phyloP scores from a whole-genome alignment of 2,113 vertebrate species.

The Acrocephalus kingi region DNA sequence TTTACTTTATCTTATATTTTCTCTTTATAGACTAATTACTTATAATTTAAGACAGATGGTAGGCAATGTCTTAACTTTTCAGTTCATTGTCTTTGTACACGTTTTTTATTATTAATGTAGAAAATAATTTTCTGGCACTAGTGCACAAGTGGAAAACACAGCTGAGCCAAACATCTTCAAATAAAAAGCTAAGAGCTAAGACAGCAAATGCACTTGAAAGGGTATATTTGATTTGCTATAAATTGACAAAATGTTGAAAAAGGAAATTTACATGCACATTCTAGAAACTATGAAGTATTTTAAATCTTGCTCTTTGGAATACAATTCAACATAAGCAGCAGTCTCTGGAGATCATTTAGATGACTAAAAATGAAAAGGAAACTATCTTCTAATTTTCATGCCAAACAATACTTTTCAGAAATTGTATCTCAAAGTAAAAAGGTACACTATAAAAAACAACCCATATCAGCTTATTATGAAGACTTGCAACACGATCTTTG shows the following conservation, averaged over 20 bases:
- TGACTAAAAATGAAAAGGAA: background rate
- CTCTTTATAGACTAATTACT: background rate
- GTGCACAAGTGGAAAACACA: background rate
- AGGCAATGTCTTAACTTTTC: background rate
- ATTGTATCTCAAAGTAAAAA: background rate
- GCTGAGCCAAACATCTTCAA: background rate
- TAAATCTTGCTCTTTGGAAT: background rate
- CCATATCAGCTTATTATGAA: background rate
- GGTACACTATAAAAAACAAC: background rate
- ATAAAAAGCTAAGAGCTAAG: background rate
- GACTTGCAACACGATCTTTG: background rate
- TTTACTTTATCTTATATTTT: background rate
- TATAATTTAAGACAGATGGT: background rate
- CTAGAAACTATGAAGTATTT: background rate
- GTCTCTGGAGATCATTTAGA: background rate
- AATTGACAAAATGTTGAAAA: background rate
- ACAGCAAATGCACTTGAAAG: background rate
- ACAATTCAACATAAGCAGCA: background rate
- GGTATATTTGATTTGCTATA: background rate
- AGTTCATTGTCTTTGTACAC: background rate
- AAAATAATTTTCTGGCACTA: conserved; percentile 1
- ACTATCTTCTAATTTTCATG: background rate
- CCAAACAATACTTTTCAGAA: background rate
- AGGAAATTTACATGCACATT: background rate
- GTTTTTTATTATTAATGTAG: background rate